Conservation (phyloP, 2,797 vertebrate species). For the Pagetopsis macropterus region DNA sequence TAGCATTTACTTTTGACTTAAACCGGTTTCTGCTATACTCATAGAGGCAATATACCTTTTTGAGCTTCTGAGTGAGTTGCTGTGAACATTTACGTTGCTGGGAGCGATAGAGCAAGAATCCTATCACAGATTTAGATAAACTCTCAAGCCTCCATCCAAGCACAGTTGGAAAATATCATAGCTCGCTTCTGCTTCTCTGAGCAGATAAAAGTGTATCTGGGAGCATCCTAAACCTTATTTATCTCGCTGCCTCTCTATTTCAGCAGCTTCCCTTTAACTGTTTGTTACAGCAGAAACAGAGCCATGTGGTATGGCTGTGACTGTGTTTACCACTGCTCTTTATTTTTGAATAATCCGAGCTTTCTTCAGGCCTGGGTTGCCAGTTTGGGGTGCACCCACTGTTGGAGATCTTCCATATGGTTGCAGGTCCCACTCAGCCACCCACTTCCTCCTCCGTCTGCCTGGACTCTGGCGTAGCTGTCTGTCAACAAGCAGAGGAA, state of each 20-base stretch:
- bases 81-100: conserved; percentile 27
- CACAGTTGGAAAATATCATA: conserved; percentile 33
- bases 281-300: conserved; percentile 17
- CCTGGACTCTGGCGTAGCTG: conserved; percentile 8
- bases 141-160: conserved; percentile 26
- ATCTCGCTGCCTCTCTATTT: conserved; percentile 9
- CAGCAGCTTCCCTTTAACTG: neutral
- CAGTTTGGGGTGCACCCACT: conserved; percentile 53
- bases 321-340: conserved; percentile 29
- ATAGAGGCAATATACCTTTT: conserved; percentile 10
- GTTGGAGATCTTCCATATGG: conserved; percentile 65
- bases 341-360: conserved; percentile 43
- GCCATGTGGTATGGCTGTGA: conserved; percentile 22
- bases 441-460: conserved; percentile 48
- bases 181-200: conserved; percentile 28
- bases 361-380: conserved; percentile 42
- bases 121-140: conserved; percentile 47
- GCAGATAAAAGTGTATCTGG: conserved; percentile 46
- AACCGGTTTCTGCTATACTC: neutral
- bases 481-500: conserved; percentile 32
- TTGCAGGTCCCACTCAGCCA: conserved; percentile 55
- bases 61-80: conserved; percentile 13
- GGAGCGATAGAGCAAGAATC: conserved; percentile 40
- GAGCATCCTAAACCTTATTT: conserved; percentile 39
- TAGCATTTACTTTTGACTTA: no score